These are phyloP conservation scores for Fistularia tabacaria DNA, from an alignment of 2,797 vertebrate species.

Conservation along the genomic window DNA sequence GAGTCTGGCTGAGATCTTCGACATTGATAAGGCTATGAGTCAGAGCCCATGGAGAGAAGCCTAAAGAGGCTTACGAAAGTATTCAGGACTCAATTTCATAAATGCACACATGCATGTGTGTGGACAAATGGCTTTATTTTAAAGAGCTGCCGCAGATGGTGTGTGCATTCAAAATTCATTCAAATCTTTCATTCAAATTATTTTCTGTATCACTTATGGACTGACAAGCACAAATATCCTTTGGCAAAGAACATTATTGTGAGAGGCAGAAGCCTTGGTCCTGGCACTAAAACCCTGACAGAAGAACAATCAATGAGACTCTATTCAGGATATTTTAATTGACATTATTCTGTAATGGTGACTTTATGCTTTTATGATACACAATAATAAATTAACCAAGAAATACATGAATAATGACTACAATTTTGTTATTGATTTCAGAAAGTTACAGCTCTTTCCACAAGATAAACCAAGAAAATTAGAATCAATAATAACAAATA, in stretches of 20 bases:
- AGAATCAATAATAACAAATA: too few relatives aligned
- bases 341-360: too few relatives aligned
- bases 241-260: constrained; percentile 32
- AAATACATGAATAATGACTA: too few relatives aligned
- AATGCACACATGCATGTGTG: background rate
- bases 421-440: too few relatives aligned
- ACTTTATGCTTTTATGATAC: too few relatives aligned
- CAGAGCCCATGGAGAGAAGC: constrained; percentile 50
- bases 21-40: constrained; percentile 68
- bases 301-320: constrained; percentile 9
- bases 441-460: too few relatives aligned
- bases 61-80: constrained; percentile 12
- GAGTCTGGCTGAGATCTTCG: constrained; percentile 67
- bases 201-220: constrained; percentile 40
- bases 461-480: too few relatives aligned
- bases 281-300: constrained; percentile 37
- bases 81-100: constrained; percentile 1
- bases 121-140: constrained; percentile 15
- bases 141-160: constrained; percentile 42
- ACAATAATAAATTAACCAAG: too few relatives aligned
- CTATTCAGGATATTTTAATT: too few relatives aligned
- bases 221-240: constrained; percentile 18
- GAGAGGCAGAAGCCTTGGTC: constrained; percentile 38
- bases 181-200: constrained; percentile 35
- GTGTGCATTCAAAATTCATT: constrained; percentile 28